Evolutionary conservation across 2,113 vertebrate species (phyloP), one percentile per base, ranked within the genome.

Genomic region (Echinops telfairi): DNA sequence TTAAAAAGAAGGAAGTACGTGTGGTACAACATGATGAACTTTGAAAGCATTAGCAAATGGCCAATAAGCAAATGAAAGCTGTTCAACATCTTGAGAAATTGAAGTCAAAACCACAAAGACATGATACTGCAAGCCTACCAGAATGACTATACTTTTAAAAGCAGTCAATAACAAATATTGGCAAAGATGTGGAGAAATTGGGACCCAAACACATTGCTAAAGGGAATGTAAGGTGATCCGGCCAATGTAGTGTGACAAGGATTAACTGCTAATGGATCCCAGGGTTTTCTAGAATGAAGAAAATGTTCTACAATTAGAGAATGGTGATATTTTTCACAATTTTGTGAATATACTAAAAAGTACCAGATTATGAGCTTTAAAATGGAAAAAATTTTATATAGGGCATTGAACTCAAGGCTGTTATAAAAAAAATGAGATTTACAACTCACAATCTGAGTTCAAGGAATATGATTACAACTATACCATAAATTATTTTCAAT

Each of bases 391-490:
- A 66, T 36, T 38, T 83, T 82, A 47, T 15, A 10, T 70, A 62
- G 53, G 2, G 43, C 1, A 79, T 36, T 78, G 77, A 90, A n/a
- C 20, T 93, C 38, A 88, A 23, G 68, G 68, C 83, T 83, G 7
- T 22, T 77, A 2, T 88, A 70, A 88, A 84, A 96, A 97, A 66
- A 97, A 96, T 93, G 93, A 97, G 94, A 95, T 83, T 60, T 88
- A 93, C 96, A 95, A 96, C 68, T 97, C 94, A 96, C 47, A 95
- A 88, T 70, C 33, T 86, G 22, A 29, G 27, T 94, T 92, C 95
- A 76, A 47, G 25, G 90, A 95, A 75, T 91, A 82, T 1, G 78
- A 40, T 81, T 83, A 57, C 43, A 84, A 89, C 66, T 83, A 57
- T 93, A 47, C 27, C 83, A 94, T 82, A 82, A 71, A 94, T 83